Evolutionary conservation across 2,888 invertebrate species (phyloP), one percentile per base, ranked within the genome.

Genomic region (Synanthedon myopaeformis): DNA sequence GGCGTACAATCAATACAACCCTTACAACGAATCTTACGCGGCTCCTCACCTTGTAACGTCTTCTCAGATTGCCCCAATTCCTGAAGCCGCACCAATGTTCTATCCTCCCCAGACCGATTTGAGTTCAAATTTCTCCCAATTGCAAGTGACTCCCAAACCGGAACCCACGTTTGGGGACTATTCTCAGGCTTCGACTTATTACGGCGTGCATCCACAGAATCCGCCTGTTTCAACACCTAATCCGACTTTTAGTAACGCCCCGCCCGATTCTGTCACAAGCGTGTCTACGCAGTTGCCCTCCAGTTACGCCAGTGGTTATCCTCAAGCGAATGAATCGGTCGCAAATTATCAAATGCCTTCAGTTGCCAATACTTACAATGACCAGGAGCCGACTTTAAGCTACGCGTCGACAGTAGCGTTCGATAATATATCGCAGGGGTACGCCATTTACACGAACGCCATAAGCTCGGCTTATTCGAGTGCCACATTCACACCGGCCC

Each of bases 231-330:
- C 79, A 3, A 71, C 73, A 0, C 73, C 73, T 0, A 76, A 76
- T n/a, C 72, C 77, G 0, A 78, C 81, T 0, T 83, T 82, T 55
- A 83, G 80, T 42, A 69, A 70, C 54, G 78, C 78, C 1, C 68
- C 67, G 2, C 76, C 78, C 14, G 72, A 66, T 50, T 70, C 77
- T 0, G 72, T 65, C 42, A 78, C 79, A 0, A 76, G 63, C 53
- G 71, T 72, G 2, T 59, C 70, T 0, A 77, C 81, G 0, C 79
- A 76, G 56, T 52, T 72, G 1, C 67, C 76, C 0, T 60, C 79
- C 0, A 82, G 82, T 5, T 82, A 82, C 50, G 50, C 10, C 61
- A 17, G 67, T 65, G 11, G 12, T 12, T 12, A 28, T 13, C 28
- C 41, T 3, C 41, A 51, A 11, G 19, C n/a, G n/a, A 28, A 12